Conservation (phyloP, 2,797 vertebrate species). For the Acomys russatus region DNA sequence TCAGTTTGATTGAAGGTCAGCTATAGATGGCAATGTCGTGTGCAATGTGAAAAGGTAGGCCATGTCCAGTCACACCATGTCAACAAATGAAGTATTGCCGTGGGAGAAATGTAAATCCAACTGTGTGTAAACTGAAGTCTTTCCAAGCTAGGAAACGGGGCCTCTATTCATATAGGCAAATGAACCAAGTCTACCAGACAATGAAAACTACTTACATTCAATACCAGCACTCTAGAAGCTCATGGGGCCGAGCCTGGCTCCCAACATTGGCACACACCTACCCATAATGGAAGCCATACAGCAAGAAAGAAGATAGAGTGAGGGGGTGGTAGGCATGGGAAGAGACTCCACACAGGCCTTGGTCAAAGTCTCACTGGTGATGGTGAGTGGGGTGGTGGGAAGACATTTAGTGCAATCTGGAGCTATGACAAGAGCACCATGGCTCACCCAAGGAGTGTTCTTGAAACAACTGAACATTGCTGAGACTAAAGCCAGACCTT, state of each 20-base stretch:
- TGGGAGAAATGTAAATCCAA: not conserved
- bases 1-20: not conserved
- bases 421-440: too few relatives aligned
- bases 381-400: rapidly evolving
- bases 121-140: not conserved
- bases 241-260: not conserved
- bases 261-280: rapidly evolving
- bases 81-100: not conserved
- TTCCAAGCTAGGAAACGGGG: not conserved
- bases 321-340: not conserved
- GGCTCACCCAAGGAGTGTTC: rapidly evolving
- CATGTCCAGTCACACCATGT: not conserved
- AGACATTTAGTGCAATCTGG: not conserved
- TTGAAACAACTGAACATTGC: too few relatives aligned
- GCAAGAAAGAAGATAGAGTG: rapidly evolving
- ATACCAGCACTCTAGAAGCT: not conserved
- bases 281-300: not conserved
- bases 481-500: not conserved
- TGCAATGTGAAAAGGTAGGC: not conserved
- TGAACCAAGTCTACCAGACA: not conserved
- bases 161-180: not conserved
- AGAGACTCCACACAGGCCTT: rapidly evolving
- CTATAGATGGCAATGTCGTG: not conserved
- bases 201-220: not conserved
- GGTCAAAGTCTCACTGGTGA: not conserved